Conservation (phyloP, 2,113 vertebrate species). For the Plestiodon gilberti region DNA sequence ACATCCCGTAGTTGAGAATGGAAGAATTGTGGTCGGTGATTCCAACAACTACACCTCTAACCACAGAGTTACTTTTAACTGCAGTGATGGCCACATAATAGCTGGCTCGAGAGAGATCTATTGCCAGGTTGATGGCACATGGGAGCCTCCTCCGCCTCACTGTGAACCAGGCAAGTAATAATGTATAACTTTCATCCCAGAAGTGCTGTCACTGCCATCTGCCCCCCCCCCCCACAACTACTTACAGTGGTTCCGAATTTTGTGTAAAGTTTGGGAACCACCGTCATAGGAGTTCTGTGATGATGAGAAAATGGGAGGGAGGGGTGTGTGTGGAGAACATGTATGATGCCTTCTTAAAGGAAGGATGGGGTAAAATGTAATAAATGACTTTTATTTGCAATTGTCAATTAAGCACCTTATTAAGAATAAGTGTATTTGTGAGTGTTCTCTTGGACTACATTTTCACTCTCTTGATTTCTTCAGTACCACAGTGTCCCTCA, state of each 20-base stretch:
- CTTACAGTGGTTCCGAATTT: too few species aligned
- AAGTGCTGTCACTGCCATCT: too few species aligned
- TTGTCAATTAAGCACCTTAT: background rate
- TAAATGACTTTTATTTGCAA: background rate
- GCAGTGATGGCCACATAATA: constrained; percentile 53
- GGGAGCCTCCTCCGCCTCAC: constrained; percentile 57
- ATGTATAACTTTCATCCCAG: too few species aligned
- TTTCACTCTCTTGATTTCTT: background rate
- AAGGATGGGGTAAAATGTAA: background rate
- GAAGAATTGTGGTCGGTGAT: background rate
- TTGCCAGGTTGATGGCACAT: constrained; percentile 55
- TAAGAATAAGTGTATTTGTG: background rate
- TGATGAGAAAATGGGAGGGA: background rate
- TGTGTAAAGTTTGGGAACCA: background rate
- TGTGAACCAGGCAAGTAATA: constrained; percentile 60
- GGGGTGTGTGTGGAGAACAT: background rate
- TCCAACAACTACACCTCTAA: constrained; percentile 35
- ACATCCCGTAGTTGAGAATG: constrained; percentile 21
- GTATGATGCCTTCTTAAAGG: background rate
- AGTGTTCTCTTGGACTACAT: background rate
- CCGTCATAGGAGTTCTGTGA: too few species aligned
- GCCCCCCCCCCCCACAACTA: background rate
- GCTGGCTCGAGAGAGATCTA: constrained; percentile 47
- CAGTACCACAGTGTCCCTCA: constrained; percentile 61
- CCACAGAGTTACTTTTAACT: constrained; percentile 38